Evolutionary conservation across 2,888 invertebrate species (phyloP), one percentile per base, ranked within the genome.

Genomic region (Parochlus steinenii): DNA sequence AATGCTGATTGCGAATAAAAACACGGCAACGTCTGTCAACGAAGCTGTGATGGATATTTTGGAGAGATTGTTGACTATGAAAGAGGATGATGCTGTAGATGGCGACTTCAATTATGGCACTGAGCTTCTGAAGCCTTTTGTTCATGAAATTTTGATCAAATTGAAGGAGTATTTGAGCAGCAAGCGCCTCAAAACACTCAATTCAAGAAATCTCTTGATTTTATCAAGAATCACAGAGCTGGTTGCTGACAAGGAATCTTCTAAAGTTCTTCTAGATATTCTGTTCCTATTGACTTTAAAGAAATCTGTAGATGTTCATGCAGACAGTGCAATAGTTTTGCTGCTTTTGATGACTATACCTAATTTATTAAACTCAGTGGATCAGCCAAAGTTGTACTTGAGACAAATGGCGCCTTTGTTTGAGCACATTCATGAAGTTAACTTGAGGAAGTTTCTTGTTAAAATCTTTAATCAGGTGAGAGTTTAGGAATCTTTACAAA

Each of bases 151-250:
- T 41, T 58, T 92, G 36, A 67, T 30, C 23, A 36, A 23, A 14
- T 17, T 36, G 22, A 36, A 36, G 14, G 69, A 41, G 68, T 73
- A 30, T 66, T 85, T 49, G 72, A 76, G 49, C 58, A 62, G 33
- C 73, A 72, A 30, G 3, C 16, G 15, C 3, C 11, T 15, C 10
- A 36, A 30, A 16, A 6, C 23, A 12, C 3, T 36, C 1, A 75
- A 72, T 41, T 71, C 68, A 48, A 65, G 70, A 22, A 82, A 85
- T 49, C 57, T 85, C 7, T 61, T 73, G 14, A 76, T 87, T 41
- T 56, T 87, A 2, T 78, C 80, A 0, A 64, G 79, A 44, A 66
- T 83, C 7, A 82, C 85, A 0, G 76, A 78, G 50, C 62, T 83
- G 40, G 77, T 79, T 1, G 65, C 69, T 6, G 71, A 75, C 37